phyloP scores from a whole-genome alignment of 2,888 invertebrate species.

The Seira ritae region DNA sequence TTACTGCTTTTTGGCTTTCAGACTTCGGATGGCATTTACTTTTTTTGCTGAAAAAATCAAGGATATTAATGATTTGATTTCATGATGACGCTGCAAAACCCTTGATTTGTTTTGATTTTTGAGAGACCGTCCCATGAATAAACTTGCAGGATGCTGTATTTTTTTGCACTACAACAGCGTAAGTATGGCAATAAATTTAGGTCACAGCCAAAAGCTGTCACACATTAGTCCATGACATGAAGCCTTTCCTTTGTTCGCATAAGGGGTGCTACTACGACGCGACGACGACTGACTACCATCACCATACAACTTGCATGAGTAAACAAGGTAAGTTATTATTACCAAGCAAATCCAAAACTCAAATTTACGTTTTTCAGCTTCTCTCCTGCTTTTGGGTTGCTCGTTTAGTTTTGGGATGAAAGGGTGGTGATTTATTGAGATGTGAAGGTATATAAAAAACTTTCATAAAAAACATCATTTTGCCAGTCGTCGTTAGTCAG shows the following conservation, averaged over 20 bases:
- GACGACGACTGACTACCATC: background rate
- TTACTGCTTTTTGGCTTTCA: too few relatives aligned
- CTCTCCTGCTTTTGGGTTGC: background rate
- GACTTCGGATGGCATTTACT: background rate
- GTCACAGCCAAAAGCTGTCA: constrained; percentile 27
- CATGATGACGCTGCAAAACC: too few relatives aligned
- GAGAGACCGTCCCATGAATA: background rate
- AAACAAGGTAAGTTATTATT: too few relatives aligned
- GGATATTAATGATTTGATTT: background rate
- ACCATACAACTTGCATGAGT: constrained; percentile 7
- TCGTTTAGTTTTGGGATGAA: too few relatives aligned
- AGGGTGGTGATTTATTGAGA: background rate
- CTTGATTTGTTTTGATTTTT: too few relatives aligned
- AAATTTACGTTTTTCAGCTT: background rate
- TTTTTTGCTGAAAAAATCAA: background rate
- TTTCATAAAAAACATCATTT: background rate
- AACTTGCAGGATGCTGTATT: constrained; percentile 35
- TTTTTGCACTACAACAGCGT: background rate
- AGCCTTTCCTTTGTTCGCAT: constrained; percentile 28
- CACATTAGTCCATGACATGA: background rate
- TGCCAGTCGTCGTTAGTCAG: background rate
- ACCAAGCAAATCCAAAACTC: background rate
- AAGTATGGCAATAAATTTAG: constrained; percentile 53
- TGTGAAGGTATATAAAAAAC: background rate
- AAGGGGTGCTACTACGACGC: background rate